These are phyloP conservation scores for Zophobas morio DNA, from an alignment of 1,140 invertebrate genomes.

Conservation along the genomic window DNA sequence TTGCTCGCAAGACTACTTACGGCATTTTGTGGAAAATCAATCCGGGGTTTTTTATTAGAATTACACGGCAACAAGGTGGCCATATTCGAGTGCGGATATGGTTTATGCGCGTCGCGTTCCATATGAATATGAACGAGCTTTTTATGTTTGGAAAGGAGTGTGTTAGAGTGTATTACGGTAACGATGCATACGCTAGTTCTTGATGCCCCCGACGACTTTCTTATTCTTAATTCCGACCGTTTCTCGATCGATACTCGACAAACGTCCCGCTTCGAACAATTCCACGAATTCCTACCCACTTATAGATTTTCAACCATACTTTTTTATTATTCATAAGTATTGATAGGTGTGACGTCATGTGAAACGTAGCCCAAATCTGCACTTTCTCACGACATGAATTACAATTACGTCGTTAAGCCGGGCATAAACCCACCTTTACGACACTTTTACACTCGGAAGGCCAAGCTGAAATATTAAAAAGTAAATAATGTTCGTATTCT, in stretches of 20 bases:
- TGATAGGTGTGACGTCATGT: conserved; percentile 28
- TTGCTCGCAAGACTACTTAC: conserved; percentile 41
- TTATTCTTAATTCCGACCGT: conserved; percentile 28
- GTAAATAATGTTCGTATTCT: too few relatives aligned
- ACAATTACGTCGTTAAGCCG: conserved; percentile 31
- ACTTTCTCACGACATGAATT: conserved; percentile 38
- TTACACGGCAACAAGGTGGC: conserved; percentile 32
- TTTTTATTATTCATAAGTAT: conserved; percentile 34
- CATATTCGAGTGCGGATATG: conserved; percentile 36
- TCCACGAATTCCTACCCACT: conserved; percentile 23
- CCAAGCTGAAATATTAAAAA: background rate
- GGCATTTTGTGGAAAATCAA: conserved; percentile 40
- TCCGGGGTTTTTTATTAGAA: conserved; percentile 27
- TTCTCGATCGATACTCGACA: conserved; percentile 15
- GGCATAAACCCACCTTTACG: conserved; percentile 36
- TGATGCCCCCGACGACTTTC: conserved; percentile 13
- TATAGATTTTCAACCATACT: conserved; percentile 17
- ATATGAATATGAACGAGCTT: conserved; percentile 39
- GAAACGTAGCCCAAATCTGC: conserved; percentile 15
- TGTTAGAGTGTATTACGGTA: conserved; percentile 26
- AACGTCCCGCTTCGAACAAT: conserved; percentile 29
- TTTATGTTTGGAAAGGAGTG: conserved; percentile 34
- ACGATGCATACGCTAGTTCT: conserved; percentile 32
- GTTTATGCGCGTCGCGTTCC: conserved; percentile 34
- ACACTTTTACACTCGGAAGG: conserved; percentile 12